Evolutionary conservation across 2,888 invertebrate species (phyloP).

Genomic region (Leucophora obtusa): DNA sequence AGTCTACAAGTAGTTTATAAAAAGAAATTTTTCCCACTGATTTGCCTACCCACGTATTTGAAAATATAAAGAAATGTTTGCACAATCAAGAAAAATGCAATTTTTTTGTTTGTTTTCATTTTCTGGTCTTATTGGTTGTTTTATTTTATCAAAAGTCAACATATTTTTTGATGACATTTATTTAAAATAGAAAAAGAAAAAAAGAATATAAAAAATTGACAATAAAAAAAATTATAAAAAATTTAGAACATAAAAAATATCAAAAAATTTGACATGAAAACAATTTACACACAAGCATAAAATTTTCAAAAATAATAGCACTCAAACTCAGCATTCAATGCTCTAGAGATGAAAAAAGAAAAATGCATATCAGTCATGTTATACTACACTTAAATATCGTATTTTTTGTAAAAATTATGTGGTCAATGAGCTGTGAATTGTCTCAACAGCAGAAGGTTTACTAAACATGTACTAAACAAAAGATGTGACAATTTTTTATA

Average conservation of each 20-base stretch:
- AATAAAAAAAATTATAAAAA: neutral
- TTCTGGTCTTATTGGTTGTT: no score
- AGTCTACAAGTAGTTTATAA: neutral
- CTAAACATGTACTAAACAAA: no score
- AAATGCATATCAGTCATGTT: conserved; percentile 2
- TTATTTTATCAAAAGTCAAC: neutral
- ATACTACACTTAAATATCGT: neutral
- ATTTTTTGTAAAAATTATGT: conserved; percentile 42
- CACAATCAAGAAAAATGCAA: neutral
- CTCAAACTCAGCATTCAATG: neutral
- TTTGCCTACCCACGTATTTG: neutral
- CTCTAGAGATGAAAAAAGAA: neutral
- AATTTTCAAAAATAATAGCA: neutral
- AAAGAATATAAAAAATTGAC: neutral
- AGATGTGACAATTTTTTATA: no score
- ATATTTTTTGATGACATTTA: neutral
- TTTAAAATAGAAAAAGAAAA: neutral
- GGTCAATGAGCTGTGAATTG: conserved; percentile 57
- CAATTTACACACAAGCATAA: neutral
- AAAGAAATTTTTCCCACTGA: neutral
- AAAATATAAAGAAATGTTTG: neutral
- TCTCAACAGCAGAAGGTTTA: neutral
- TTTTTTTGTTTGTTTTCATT: neutral
- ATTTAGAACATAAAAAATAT: neutral
- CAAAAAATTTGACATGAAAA: neutral